Evolutionary conservation across 2,797 vertebrate genomes (phyloP), one percentile per base, ranked within the genome.

Genomic region (Galaxias olidus): DNA sequence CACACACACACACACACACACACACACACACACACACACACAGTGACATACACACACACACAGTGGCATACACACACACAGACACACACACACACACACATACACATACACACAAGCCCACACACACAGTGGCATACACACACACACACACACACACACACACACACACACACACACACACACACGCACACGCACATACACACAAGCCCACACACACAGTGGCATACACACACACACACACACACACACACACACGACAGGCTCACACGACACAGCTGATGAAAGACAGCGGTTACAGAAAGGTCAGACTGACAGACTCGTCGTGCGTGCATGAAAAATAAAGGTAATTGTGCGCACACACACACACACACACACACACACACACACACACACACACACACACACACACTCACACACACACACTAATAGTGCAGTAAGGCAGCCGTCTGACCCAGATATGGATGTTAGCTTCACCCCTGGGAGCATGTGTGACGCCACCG

Each of bases 401-500:
- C 48, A 17, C 49, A 51, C 15, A 15, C 18, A 8, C n/a, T n/a
- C 15, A 18, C n/a, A 8, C 49, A n/a, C n/a, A 8, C 49, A 51
- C n/a, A 1, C 49, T n/a, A 17, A 2, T 17, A 50, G 15, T 2
- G 52, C 19, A 54, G 52, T 8, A 9, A 54, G 19, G 4, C 20
- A 54, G 52, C 53, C 12, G 20, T 9, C 59, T 70, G 75, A 75
- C 72, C 74, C 72, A 72, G 72, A 77, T 78, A 71, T 69, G 63
- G 68, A 73, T 58, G 71, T 66, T 61, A 61, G 58, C 53, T 15
- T 52, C n/a, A 20, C 15, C 49, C 61, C 49, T 51, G 20, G 57
- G 68, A 66, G 55, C 60, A 55, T 4, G 10, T 52, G 10, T 10
- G 4, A n/a, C 48, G 14, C 14, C 1, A 14, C n/a, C 49, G 0